A percentile compares a stretch with the other conserved stretches of the same genome.
These are phyloP conservation scores for Lasioglossum lativentre DNA, from an alignment of 2,888 invertebrate genomes.

Conservation along the genomic window DNA sequence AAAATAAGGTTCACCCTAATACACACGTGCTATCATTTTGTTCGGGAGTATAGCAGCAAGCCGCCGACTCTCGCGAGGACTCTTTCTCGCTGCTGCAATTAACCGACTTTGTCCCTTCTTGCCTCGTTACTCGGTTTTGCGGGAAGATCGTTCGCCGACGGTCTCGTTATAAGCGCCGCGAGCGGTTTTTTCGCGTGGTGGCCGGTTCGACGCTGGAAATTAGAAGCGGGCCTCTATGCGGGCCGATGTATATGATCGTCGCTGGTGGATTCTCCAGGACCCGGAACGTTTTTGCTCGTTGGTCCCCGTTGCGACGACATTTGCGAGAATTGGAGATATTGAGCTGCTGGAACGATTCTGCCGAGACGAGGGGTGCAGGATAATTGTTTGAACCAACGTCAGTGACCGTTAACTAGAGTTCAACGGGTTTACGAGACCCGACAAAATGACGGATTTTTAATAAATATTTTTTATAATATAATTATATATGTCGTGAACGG, in stretches of 20 bases:
- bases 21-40: neutral
- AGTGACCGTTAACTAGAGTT: neutral
- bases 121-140: conserved; percentile 1
- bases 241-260: conserved; percentile 22
- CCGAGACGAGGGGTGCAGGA: neutral
- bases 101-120: conserved; percentile 32
- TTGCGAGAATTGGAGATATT: neutral
- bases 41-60: neutral
- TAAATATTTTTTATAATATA: too few species aligned
- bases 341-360: neutral
- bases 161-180: conserved; percentile 47
- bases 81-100: conserved; percentile 21
- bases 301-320: neutral
- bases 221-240: conserved; percentile 17
- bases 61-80: neutral
- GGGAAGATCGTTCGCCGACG: conserved; percentile 37
- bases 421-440: too few species aligned
- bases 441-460: too few species aligned
- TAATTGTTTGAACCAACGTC: neutral
- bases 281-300: conserved; percentile 27
- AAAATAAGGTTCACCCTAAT: too few species aligned
- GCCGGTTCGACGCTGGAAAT: conserved; percentile 21
- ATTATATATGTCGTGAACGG: too few species aligned
- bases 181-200: conserved; percentile 24
- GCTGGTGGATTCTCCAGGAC: conserved; percentile 33